A percentile compares a stretch with the other conserved stretches of the same genome.
phyloP scores from a whole-genome alignment of 1,140 invertebrate species.

The Magallana gigas region DNA sequence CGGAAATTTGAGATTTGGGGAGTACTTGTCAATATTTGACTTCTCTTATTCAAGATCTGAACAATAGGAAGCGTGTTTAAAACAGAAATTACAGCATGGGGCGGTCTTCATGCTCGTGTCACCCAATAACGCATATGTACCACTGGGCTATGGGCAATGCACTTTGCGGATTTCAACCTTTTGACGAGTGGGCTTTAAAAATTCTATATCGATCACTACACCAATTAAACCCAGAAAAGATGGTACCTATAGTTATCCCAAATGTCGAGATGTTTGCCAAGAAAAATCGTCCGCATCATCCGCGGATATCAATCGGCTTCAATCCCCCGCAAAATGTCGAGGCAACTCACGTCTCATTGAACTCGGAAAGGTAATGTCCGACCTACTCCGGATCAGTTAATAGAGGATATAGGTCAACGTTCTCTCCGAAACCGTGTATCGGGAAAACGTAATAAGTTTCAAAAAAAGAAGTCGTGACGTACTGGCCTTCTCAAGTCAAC shows the following conservation, averaged over 20 bases:
- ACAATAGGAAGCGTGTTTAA: slow-evolving; percentile 11
- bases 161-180: slow-evolving; percentile 22
- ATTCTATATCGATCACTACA: neutral
- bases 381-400: slow-evolving; percentile 33
- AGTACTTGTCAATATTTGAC: slow-evolving; percentile 23
- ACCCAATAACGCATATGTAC: neutral
- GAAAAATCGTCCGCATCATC: neutral
- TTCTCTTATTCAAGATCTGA: neutral
- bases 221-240: slow-evolving; percentile 2
- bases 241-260: neutral
- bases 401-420: slow-evolving; percentile 13
- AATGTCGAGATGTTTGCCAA: slow-evolving; percentile 19
- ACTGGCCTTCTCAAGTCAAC: slow-evolving; percentile 20
- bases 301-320: neutral
- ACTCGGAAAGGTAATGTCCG: slow-evolving; percentile 25
- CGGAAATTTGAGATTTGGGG: neutral
- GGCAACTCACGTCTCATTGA: neutral
- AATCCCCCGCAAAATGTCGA: neutral
- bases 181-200: neutral
- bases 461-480: slow-evolving; percentile 23
- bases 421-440: slow-evolving; percentile 17
- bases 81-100: neutral
- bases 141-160: slow-evolving; percentile 10
- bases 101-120: neutral
- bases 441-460: slow-evolving; percentile 27